Base-by-base conservation (phyloP, 2,113 vertebrate species). In the Corythornis madagascariensis region DNA sequence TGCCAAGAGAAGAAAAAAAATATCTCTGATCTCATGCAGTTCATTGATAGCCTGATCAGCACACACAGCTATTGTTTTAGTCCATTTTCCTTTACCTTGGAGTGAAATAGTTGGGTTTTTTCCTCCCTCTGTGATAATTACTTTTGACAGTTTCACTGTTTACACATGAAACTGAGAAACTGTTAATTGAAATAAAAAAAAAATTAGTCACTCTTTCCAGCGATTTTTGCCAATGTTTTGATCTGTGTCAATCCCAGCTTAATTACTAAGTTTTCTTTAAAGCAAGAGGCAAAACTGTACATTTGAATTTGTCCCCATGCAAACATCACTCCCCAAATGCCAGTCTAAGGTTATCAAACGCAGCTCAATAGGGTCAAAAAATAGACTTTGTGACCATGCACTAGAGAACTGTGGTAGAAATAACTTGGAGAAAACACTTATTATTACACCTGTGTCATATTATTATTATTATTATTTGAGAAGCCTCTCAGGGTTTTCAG, bases 91-190 rank as follows among this genome's bases (percentile, higher is more conserved):
- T 95, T 95, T 97, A 96, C 94, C 88, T 94, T 88, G 48, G 61
- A 97, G 94, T 75, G 56, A 96, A 97, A 96, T 80, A 95, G 90
- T 7, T 14, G 9, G 2, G 17, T 91, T 96, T 96, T 60, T 33
- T 63, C 31, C 81, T 94, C 95, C 85, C 53, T 97, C 85, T 92
- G 95, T 84, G 95, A 94, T 97, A 97, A 98, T 98, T 95, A 95
- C 96, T 97, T 98, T 97, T 98, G 97, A 97, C 97, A 97, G 95
- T 91, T 98, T 97, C 91, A 26, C 96, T 97, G 95, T 97, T 97
- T 98, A 95, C 93, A 95, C 76, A 93, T 95, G 96, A 97, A 98
- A 96, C 97, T 94, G 97, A 97, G 97, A 98, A 98, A 96, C 96
- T 96, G 97, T 95, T 98, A 97, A 97, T 96, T 97, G 96, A 97